Evolutionary conservation across 2,888 invertebrate species (phyloP).

Genomic region (Lacanobia oleracea): DNA sequence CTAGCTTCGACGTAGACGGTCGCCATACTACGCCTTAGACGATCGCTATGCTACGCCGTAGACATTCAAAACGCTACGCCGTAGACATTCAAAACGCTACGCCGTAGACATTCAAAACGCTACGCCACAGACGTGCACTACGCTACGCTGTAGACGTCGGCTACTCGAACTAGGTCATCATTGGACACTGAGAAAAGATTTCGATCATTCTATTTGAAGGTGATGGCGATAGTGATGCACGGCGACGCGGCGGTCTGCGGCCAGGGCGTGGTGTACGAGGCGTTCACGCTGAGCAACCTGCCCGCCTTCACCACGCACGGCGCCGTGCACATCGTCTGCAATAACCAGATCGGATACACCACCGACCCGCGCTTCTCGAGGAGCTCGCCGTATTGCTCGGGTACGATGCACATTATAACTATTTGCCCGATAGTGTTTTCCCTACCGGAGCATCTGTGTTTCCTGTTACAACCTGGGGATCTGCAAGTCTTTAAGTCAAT

Average conservation of each 20-base stretch:
- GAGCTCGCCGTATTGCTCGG: constrained; percentile 97
- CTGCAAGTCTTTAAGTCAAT: too few relatives aligned
- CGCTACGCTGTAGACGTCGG: neutral
- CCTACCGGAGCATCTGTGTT: too few relatives aligned
- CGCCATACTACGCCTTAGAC: neutral
- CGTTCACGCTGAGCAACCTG: constrained; percentile 91
- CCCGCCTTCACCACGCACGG: constrained; percentile 92
- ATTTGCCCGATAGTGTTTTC: neutral
- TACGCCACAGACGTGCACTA: too few relatives aligned
- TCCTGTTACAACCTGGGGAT: too few relatives aligned
- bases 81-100: neutral
- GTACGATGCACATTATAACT: constrained; percentile 62
- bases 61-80: neutral
- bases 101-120: neutral
- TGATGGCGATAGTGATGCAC: constrained; percentile 92
- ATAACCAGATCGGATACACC: constrained; percentile 97
- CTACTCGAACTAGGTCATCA: neutral
- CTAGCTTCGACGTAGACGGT: too few relatives aligned
- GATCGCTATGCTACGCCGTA: neutral
- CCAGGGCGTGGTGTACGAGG: constrained; percentile 93
- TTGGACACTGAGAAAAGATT: too few relatives aligned
- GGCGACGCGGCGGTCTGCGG: constrained; percentile 93
- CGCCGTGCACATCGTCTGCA: constrained; percentile 92
- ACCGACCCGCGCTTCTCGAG: constrained; percentile 97
- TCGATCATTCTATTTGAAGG: constrained; percentile 65